Evolutionary conservation across 1,140 invertebrate genomes (phyloP), one percentile per base, ranked within the genome.

Genomic region (Drosophila mauritiana): DNA sequence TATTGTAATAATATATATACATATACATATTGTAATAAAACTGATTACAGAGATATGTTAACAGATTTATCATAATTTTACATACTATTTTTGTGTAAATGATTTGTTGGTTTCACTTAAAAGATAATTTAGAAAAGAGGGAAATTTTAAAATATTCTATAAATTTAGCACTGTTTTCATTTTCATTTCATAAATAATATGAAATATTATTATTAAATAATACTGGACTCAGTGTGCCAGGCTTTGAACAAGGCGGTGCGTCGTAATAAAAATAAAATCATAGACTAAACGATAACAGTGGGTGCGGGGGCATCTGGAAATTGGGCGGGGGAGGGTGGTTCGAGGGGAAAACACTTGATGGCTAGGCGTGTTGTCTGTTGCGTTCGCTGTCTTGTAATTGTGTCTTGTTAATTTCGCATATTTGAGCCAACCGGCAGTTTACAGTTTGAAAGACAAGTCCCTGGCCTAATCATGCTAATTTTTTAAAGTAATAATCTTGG

Each of bases 341-440:
- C 20, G 31, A 10, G 40, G 53, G 43, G 36, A 63, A 67, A 48
- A 49, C 63, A 69, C 65, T 65, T 74, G 67, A 51, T 78, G 54
- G 52, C 22, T 63, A 74, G 57, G 72, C 43, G 58, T 63, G 79
- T 65, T 70, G 72, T 56, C 59, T 76, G 49, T 72, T 85, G 73
- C 73, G 79, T 79, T 79, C 74, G 78, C 72, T 79, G 70, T 79
- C 64, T 88, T 83, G 83, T 88, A 88, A 88, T 88, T 88, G 83
- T 88, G 83, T 79, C 83, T 88, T 88, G 84, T 88, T 88, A 80
- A 88, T 88, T 88, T 88, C 83, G 68, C 83, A 88, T 88, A 83
- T 88, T 88, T 83, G 84, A 88, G 76, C 78, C 81, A 73, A 88
- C 75, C 84, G 83, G 83, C 79, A 77, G 64, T 88, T 88, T 88